These are phyloP conservation scores for Brachynemurus nebulosus DNA, from an alignment of 2,888 invertebrate species.

Conservation along the genomic window DNA sequence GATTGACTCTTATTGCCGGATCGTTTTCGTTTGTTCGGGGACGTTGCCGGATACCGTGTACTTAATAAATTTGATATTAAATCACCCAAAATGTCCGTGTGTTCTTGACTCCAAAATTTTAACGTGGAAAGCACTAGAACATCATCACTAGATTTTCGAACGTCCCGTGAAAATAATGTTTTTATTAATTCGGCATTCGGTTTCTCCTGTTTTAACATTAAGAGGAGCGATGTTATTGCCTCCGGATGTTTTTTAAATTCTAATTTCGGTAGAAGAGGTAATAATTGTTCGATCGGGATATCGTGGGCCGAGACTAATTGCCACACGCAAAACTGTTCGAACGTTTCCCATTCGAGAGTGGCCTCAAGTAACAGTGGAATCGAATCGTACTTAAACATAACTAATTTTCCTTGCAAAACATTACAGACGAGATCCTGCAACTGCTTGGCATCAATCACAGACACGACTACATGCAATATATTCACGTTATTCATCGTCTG, in stretches of 20 bases:
- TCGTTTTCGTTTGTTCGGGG: constrained; percentile 85
- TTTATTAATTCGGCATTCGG: constrained; percentile 77
- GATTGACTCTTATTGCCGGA: constrained; percentile 54
- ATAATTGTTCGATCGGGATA: constrained; percentile 79
- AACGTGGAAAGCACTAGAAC: constrained; percentile 82
- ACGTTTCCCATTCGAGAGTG: constrained; percentile 90
- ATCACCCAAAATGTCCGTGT: constrained; percentile 77
- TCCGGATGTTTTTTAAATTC: constrained; percentile 80
- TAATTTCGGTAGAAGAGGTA: constrained; percentile 64
- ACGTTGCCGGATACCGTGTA: constrained; percentile 72
- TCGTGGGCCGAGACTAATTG: constrained; percentile 89
- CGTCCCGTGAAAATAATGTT: constrained; percentile 63
- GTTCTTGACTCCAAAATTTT: constrained; percentile 88
- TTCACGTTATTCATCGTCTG: constrained; percentile 78
- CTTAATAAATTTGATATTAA: constrained; percentile 64
- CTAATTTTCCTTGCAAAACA: constrained; percentile 76
- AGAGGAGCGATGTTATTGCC: constrained; percentile 77
- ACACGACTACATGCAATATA: constrained; percentile 76
- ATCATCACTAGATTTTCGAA: constrained; percentile 56
- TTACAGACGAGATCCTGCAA: constrained; percentile 82
- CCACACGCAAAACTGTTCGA: constrained; percentile 96
- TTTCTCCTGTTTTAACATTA: constrained; percentile 84
- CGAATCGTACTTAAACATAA: constrained; percentile 69
- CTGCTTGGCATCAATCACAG: constrained; percentile 80
- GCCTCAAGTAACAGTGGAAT: constrained; percentile 61